These are phyloP conservation scores for Euspilapteryx auroguttella DNA, from an alignment of 2,888 invertebrate genomes.

Conservation along the genomic window DNA sequence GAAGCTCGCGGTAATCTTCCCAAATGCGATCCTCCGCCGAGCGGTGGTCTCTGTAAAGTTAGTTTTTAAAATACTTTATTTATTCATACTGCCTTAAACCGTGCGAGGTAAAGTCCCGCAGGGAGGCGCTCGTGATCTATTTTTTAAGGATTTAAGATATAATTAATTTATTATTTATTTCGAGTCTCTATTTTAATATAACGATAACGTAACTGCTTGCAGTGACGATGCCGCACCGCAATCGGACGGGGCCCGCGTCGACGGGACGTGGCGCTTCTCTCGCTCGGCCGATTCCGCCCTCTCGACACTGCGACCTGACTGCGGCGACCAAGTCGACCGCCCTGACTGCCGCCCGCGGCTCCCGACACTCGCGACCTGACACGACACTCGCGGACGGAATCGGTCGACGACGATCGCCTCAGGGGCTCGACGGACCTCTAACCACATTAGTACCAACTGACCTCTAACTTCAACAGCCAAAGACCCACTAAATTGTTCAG, in stretches of 20 bases:
- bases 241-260: slow-evolving; percentile 49
- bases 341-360: slow-evolving; percentile 1
- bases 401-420: slow-evolving; percentile 24
- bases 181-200: slow-evolving; percentile 57
- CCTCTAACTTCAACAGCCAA: background rate
- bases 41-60: slow-evolving; percentile 61
- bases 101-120: slow-evolving; percentile 58
- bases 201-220: slow-evolving; percentile 42
- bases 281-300: slow-evolving; percentile 21
- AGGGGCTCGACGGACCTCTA: slow-evolving; percentile 23
- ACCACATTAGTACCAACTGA: slow-evolving; percentile 8
- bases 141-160: slow-evolving; percentile 57
- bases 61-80: slow-evolving; percentile 57
- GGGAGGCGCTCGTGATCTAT: slow-evolving; percentile 62
- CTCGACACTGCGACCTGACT: no score
- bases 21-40: slow-evolving; percentile 57
- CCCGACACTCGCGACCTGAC: background rate
- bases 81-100: slow-evolving; percentile 53
- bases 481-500: no score
- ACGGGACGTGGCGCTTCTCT: slow-evolving; percentile 35
- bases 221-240: slow-evolving; percentile 54
- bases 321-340: no score
- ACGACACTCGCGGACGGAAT: slow-evolving; percentile 15
- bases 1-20: slow-evolving; percentile 59
- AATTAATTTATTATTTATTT: slow-evolving; percentile 61